Evolutionary conservation across 2,797 vertebrate species (phyloP), one percentile per base, ranked within the genome.

Genomic region (Trichosurus vulpecula): DNA sequence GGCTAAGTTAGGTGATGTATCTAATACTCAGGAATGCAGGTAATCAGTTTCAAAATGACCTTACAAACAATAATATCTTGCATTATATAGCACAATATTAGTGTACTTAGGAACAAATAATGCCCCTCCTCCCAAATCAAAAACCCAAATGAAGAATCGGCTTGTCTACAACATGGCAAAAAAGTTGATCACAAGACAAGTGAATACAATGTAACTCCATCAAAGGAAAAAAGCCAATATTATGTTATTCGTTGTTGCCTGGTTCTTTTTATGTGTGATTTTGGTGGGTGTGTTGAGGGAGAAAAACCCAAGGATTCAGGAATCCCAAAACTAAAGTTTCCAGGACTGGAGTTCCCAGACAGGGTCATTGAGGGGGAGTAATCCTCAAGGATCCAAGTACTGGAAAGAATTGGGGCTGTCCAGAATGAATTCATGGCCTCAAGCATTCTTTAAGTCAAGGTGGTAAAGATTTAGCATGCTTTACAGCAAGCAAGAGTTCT

Each of bases 1-100:
- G 47, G 1, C 9, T 47, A 91, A 8, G 10, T 11, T 92, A 41
- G 0, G 27, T 91, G 52, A 96, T n/a, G 4, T 66, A 81, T 81
- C 66, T 81, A 81, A 47, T 41, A 81, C n/a, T 22, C 66, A 25
- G 47, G 81, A 31, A 89, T 92, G 0, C 91, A 53, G 30, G n/a
- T 3, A 92, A 27, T 61, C 25, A 47, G 90, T 95, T 93, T 94
- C 74, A 93, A 95, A 96, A 90, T 56, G 6, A 52, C 4, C 54
- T 92, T 54, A 2, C 31, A 52, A 27, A 66, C 35, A 90, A 91
- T 31, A 92, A 14, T 4, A 56, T 47, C 54, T 9, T 19, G 19
- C 54, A 61, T 74, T 81, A 95, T 90, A 81, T 30, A 93, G 90
- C 94, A 93, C 25, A 93, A 53, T 41, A 92, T 35, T 55, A 52